phyloP scores from a whole-genome alignment of 2,113 vertebrate genomes.

The Hylia prasina region DNA sequence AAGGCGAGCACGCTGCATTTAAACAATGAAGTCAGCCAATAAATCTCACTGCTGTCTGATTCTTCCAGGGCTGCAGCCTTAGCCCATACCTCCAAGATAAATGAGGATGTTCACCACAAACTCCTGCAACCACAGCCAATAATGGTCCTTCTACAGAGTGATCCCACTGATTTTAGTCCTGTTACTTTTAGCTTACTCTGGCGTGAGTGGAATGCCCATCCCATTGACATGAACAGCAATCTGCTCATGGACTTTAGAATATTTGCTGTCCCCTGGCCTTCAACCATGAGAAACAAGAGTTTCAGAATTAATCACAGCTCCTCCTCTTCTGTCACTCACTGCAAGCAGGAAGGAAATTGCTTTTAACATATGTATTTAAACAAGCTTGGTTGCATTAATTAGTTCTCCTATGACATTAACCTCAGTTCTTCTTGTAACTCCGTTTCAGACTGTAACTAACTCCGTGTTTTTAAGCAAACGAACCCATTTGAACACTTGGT shows the following conservation, averaged over 20 bases:
- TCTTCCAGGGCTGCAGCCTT: neutral
- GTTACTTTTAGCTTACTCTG: neutral
- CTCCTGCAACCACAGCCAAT: neutral
- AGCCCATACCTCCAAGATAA: neutral
- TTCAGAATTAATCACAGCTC: neutral
- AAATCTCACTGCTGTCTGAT: neutral
- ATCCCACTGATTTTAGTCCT: neutral
- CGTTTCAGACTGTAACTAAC: neutral
- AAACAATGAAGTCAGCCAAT: constrained; percentile 34
- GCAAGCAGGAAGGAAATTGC: neutral
- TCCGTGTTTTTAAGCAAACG: neutral
- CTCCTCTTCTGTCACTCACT: neutral
- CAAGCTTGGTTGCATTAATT: neutral
- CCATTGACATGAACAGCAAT: neutral
- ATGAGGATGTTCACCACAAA: neutral
- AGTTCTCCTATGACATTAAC: neutral
- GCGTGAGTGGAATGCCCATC: neutral
- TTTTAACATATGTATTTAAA: neutral
- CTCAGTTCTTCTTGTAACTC: neutral
- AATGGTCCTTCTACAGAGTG: neutral
- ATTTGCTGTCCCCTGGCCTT: neutral
- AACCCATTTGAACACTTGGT: neutral
- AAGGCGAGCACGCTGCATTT: neutral
- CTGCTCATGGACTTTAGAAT: neutral
- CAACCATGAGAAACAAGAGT: neutral